Base-by-base conservation (phyloP, 2,888 invertebrate species). In the Oscheius sp. region DNA sequence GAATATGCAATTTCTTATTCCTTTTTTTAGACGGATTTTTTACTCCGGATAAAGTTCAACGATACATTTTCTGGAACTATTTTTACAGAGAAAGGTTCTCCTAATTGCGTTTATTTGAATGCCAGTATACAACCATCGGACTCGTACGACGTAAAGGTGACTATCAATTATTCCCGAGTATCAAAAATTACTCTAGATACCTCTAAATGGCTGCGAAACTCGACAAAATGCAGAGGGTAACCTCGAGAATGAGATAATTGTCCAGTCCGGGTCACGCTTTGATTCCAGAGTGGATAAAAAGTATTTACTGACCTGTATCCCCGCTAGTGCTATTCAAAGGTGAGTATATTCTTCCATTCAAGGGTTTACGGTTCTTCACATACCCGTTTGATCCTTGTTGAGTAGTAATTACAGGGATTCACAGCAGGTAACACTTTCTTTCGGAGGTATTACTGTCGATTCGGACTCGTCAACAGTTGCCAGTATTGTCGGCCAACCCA, bases 41-140 rank as follows among this genome's bases (percentile, higher is more conserved):
- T 88, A 1, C 78, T 87, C 7, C 78, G 82, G 69, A 80, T 87
- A 46, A 78, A 79, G 49, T 87, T 87, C 72, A 87, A 87, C 73
- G 81, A 81, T 12, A 77, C 80, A 1, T 87, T 87, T 70, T 78
- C 70, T 7, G 87, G 87, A 7, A 78, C 83, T 27, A 82, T 87
- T 43, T 87, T 84, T 77, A 85, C 84, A 61, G 86, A 87, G 56
- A 79, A 85, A 63, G 87, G 87, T 9, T 74, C 72, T 23, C 87
- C 87, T 6, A 87, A 88, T 74, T 87, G 87, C 76, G 84, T 87
- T 66, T 88, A 87, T 75, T 81, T 87, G 16, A 87, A 87, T 76
- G 87, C 86, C 12, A 82, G 83, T 16, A 78, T 87, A 52, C 83
- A 86, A 46, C 77, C 84, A 18, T 81, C 81, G 29, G 77, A 53